Base-by-base conservation (phyloP, 2,113 vertebrate species). In the Bagarius yarrelli region DNA sequence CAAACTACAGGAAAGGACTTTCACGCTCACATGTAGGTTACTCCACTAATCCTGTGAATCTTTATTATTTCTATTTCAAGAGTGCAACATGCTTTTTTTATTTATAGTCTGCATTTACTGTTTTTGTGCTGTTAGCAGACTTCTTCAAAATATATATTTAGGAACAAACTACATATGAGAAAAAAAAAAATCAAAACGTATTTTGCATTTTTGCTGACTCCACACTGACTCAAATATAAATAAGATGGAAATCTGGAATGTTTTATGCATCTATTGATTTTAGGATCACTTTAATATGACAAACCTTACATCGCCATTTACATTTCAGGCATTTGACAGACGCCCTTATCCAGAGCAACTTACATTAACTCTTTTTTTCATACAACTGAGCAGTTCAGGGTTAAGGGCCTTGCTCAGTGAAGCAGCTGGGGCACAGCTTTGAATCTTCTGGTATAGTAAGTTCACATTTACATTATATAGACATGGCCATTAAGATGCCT, bases 191-290 rank as follows among this genome's bases (percentile, higher is more conserved):
- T n/a, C n/a, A n/a, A n/a, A n/a, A n/a, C n/a, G n/a, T n/a, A 75
- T 75, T 61, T 21, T 74, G 52, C 27, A 40, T 81, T 50, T 77
- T 40, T 82, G 80, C 80, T 79, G 83, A 85, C 61, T 82, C 63
- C 32, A 69, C 71, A 79, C 13, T 70, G 66, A n/a, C 78, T 77
- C 55, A 76, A 56, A 82, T 75, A 76, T 76, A 6, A 18, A 78
- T 84, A 72, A 59, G 40, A 32, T 81, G 71, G 14, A 70, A 32
- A 59, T 47, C 15, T 47, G 5, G 53, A 70, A 70, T 23, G 8
- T 47, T 55, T 44, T n/a, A 30, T 67, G 0, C 56, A 56, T 83
- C 40, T 1, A 61, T 27, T 80, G 55, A 23, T 63, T 71, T 61
- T 2, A 23, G 23, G 9, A 32, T 32, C 52, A 67, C 18, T 52